Evolutionary conservation across 2,113 vertebrate genomes (phyloP), one percentile per base, ranked within the genome.

Genomic region (Cyanistes caeruleus): DNA sequence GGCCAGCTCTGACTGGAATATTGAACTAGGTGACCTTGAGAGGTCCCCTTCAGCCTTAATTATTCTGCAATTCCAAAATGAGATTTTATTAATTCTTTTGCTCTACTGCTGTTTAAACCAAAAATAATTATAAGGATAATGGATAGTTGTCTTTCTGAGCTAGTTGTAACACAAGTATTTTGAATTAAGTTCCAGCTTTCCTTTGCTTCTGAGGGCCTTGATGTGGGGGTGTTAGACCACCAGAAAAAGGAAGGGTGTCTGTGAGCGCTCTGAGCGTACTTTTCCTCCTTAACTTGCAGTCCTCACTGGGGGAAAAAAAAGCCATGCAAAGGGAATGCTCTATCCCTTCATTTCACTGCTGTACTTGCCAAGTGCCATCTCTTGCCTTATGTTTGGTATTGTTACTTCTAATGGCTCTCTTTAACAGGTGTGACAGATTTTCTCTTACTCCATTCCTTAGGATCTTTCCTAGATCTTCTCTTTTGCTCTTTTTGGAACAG

Each of bases 231-330:
- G 3, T 53, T 83, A 69, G 64, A 53, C 9, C 37, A 65, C 30
- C 51, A 74, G 84, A 21, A 62, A 53, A 80, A 76, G 33, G 5
- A 7, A 39, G 9, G 35, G 4, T 55, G 23, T 44, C 9, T 60
- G 1, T 3, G 2, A 15, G 5, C 0, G 0, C 9, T 60, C 1
- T 3, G 2, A 15, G 5, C 1, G 0, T 17, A 21, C 33, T 74
- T 84, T 73, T 73, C 20, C 48, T 89, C 46, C 46, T 55, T 73
- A n/a, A 58, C 78, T 55, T 73, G 79, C 15, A 27, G 0, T 13
- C 15, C 19, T 13, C 4, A 0, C 11, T 5, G 16, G 41, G 64
- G 24, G 4, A 30, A 41, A n/a, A n/a, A 6, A 39, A 20, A 4
- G 2, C 15, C 8, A 1, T 33, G 1, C 35, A 43, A 73, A 73